Evolutionary conservation across 2,113 vertebrate species (phyloP).

Genomic region (Alligator mississippiensis): DNA sequence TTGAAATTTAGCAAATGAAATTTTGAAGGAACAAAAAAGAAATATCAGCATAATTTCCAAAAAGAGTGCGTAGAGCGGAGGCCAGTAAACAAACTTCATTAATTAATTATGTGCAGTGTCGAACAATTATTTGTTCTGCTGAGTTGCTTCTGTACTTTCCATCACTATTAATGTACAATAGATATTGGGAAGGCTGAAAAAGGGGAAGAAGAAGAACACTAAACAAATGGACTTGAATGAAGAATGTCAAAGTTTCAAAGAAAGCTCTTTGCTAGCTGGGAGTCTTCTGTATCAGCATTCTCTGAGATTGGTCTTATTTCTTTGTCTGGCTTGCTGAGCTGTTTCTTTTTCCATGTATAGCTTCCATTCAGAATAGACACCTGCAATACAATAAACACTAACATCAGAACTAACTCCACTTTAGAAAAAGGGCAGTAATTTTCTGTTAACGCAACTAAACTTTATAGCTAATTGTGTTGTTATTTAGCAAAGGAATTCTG

Average conservation of each 20-base stretch:
- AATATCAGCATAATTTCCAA: constrained; percentile 26
- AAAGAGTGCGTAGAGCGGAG: not conserved
- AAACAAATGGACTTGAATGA: not conserved
- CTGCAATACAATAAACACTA: not conserved
- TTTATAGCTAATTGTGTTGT: not conserved
- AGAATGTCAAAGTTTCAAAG: not conserved
- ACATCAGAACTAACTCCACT: not conserved
- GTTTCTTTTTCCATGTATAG: not conserved
- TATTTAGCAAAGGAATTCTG: not conserved
- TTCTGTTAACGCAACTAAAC: not conserved
- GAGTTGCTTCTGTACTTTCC: not conserved
- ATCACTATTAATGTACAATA: not conserved
- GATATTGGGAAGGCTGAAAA: not conserved
- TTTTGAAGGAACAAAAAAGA: constrained; percentile 18
- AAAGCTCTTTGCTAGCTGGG: not conserved
- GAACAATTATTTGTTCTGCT: not conserved
- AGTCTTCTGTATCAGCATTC: not conserved
- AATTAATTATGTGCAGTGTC: not conserved
- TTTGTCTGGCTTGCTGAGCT: not conserved
- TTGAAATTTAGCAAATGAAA: constrained; percentile 14
- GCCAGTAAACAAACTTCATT: not conserved
- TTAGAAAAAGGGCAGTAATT: not conserved
- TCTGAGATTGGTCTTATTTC: not conserved
- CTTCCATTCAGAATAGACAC: not conserved
- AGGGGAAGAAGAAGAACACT: not conserved